phyloP scores from a whole-genome alignment of 2,113 vertebrate species.

The Solea senegalensis region DNA sequence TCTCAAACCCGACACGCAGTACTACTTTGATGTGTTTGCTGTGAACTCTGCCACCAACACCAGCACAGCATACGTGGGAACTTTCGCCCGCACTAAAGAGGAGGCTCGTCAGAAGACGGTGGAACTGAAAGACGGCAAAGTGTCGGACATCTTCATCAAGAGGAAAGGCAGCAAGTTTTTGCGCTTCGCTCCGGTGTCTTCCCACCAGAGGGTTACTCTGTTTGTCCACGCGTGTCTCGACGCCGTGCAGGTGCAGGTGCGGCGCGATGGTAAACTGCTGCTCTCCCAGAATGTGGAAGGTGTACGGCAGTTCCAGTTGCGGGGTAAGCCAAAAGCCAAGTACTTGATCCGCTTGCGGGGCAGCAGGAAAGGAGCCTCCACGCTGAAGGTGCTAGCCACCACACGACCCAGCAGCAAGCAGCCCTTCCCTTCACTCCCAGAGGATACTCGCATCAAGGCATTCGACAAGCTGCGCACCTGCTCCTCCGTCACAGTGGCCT shows the following conservation, averaged over 20 bases:
- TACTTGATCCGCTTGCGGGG: slow-evolving; percentile 92
- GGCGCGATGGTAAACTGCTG: slow-evolving; percentile 91
- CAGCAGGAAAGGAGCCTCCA: slow-evolving; percentile 90
- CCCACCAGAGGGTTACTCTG: slow-evolving; percentile 93
- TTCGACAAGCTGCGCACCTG: slow-evolving; percentile 98
- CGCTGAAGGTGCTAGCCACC: slow-evolving; percentile 91
- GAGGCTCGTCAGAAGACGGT: slow-evolving; percentile 92
- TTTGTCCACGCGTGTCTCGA: slow-evolving; percentile 93
- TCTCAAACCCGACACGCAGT: slow-evolving; percentile 93
- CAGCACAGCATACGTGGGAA: slow-evolving; percentile 94
- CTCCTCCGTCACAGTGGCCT: slow-evolving; percentile 92
- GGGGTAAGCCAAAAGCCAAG: slow-evolving; percentile 95
- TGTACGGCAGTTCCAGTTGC: slow-evolving; percentile 91
- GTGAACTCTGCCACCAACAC: slow-evolving; percentile 89
- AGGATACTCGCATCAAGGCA: slow-evolving; percentile 95
- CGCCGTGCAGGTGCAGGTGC: slow-evolving; percentile 90
- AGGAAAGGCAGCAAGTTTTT: slow-evolving; percentile 92
- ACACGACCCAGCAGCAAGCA: slow-evolving; percentile 91
- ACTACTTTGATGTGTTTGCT: slow-evolving; percentile 97
- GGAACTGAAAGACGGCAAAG: slow-evolving; percentile 94
- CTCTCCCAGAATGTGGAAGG: slow-evolving; percentile 93
- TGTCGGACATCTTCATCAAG: slow-evolving; percentile 92
- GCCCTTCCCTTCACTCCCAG: slow-evolving; percentile 91
- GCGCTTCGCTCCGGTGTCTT: slow-evolving; percentile 92
- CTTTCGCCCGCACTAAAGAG: slow-evolving; percentile 95